Base-by-base conservation (phyloP, 1,140 invertebrate species). In the Caenorhabditis tropicalis region DNA sequence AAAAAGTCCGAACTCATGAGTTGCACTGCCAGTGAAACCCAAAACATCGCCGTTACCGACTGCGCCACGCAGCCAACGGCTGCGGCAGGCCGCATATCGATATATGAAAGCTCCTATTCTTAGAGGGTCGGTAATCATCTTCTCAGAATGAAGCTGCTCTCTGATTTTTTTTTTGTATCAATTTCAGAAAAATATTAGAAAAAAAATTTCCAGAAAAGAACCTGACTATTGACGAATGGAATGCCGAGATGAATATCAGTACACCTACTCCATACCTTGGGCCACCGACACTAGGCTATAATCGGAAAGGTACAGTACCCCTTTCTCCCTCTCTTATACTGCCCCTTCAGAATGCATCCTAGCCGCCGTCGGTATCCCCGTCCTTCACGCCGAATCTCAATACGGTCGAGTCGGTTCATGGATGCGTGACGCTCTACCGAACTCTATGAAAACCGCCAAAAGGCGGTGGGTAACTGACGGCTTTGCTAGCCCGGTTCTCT, bases 311-410 rank as follows among this genome's bases (percentile, higher is more conserved):
- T 88, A 27, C n/a, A n/a, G n/a, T n/a, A n/a, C n/a, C n/a, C n/a
- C n/a, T n/a, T n/a, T n/a, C n/a, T n/a, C 7, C 15, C 27, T 0
- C 7, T 7, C 7, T 56, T 9, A 24, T 56, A n/a, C 21, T 24
- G 7, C 0, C 0, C 10, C 21, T 2, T 27, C 7, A 85, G 90
- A 91, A 70, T 91, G 90, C 65, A 83, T 90, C 29, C 83, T 91
- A 24, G 89, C 90, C 51, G 90, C 90, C 6, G 90, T 91, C n/a
- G 90, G 90, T 2, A 91, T 91, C 79, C 90, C 79, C n/a, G 87
- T 88, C 7, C 83, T 91, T 10, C 90, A 91, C 60, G 90, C 90
- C 3, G 90, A 91, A 87, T 90, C 89, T 6, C 90, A 91, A 84
- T 91, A 91, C 53, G 88, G 90, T 15, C 21, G 58, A 31, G 84